A percentile compares a stretch with the other conserved stretches of the same genome.
phyloP scores from a whole-genome alignment of 2,113 vertebrate species.

The Paramisgurnus dabryanus region DNA sequence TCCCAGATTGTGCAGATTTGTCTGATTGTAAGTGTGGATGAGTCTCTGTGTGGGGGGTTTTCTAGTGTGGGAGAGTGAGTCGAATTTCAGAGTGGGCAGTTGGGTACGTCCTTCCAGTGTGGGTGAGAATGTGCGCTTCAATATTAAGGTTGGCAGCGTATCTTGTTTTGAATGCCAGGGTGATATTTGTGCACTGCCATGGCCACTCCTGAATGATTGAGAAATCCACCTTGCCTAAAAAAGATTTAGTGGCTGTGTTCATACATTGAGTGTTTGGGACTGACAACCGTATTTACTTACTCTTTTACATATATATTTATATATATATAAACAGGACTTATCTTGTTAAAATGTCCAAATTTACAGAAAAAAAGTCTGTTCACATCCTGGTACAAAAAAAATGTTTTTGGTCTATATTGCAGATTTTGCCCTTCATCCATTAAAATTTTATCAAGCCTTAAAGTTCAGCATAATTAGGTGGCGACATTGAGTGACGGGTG shows the following conservation, averaged over 20 bases:
- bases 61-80: neutral
- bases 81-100: neutral
- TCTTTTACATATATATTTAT: too few species aligned
- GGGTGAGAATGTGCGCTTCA: neutral
- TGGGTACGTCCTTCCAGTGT: too few species aligned
- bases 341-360: too few species aligned
- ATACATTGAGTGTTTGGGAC: neutral
- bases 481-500: too few species aligned
- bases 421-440: too few species aligned
- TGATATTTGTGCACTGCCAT: neutral
- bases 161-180: conserved; percentile 14
- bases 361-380: too few species aligned
- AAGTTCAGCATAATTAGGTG: too few species aligned
- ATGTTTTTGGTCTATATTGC: too few species aligned
- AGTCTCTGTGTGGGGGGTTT: neutral
- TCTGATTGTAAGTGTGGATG: neutral
- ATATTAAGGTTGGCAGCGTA: neutral
- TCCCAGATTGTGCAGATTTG: neutral
- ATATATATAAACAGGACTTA: too few species aligned
- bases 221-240: conserved; percentile 19
- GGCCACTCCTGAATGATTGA: conserved; percentile 36
- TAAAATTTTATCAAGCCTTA: too few species aligned
- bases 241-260: neutral
- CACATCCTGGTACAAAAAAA: too few species aligned
- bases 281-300: neutral